These are phyloP conservation scores for Peromyscus attwateri DNA, from an alignment of 2,797 vertebrate genomes.

Conservation along the genomic window DNA sequence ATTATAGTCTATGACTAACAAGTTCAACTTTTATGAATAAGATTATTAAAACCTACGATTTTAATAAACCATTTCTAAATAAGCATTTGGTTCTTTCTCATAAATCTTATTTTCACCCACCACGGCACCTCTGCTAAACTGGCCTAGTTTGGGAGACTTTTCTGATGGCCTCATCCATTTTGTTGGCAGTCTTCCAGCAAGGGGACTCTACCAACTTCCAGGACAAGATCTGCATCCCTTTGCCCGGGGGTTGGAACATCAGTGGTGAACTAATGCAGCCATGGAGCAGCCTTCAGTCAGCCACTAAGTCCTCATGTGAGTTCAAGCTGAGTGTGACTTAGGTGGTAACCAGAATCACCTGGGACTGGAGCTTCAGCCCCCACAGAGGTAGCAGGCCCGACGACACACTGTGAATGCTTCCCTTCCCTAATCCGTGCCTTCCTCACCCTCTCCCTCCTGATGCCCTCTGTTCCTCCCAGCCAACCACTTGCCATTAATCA, in stretches of 20 bases:
- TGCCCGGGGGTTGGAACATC: not conserved
- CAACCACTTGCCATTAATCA: not conserved
- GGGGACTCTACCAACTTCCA: not conserved
- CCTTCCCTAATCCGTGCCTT: not conserved
- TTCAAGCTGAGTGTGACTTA: not conserved
- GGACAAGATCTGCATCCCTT: not conserved
- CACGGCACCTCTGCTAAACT: not conserved
- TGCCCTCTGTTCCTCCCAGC: not conserved
- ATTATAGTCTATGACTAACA: not conserved
- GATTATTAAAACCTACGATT: not conserved
- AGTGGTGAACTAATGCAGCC: not conserved
- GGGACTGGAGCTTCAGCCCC: not conserved
- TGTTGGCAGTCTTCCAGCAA: not conserved
- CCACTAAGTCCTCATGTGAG: too few species aligned
- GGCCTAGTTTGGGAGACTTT: not conserved
- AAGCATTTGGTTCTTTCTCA: not conserved
- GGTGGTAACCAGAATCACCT: too few species aligned
- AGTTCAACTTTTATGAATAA: not conserved
- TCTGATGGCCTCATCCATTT: too few species aligned
- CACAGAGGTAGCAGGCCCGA: not conserved
- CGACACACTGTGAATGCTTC: not conserved
- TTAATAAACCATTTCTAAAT: not conserved
- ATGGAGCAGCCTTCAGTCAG: not conserved
- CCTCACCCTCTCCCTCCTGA: not conserved
- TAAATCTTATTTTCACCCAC: not conserved